phyloP scores from a whole-genome alignment of 2,113 vertebrate genomes.

The Dicentrarchus labrax region DNA sequence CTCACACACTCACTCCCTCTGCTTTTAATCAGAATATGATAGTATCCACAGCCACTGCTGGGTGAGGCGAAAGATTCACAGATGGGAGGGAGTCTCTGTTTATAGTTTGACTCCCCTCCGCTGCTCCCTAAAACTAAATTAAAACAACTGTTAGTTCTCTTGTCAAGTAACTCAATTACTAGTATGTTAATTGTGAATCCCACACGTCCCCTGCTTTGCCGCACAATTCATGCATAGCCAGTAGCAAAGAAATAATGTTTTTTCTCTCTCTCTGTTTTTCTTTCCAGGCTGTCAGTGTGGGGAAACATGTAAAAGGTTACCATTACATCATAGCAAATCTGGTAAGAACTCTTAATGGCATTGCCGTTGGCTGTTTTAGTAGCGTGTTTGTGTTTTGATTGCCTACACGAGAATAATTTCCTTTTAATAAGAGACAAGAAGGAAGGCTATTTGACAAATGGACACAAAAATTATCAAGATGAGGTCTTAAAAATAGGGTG shows the following conservation, averaged over 20 bases:
- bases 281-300: conserved; percentile 93
- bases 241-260: conserved; percentile 1
- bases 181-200: background rate
- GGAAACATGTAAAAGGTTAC: conserved; percentile 97
- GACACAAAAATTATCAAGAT: background rate
- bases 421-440: background rate
- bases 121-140: background rate
- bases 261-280: conserved; percentile 17
- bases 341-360: conserved; percentile 85
- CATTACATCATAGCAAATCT: conserved; percentile 98
- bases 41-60: background rate
- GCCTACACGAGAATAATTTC: accelerated
- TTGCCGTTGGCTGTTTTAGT: background rate
- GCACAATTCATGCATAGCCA: conserved; percentile 8
- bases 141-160: background rate
- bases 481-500: background rate
- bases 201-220: background rate
- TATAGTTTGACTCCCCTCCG: background rate
- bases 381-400: background rate
- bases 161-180: background rate
- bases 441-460: background rate
- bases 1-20: background rate
- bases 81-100: conserved; percentile 7
- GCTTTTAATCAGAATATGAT: conserved; percentile 38
- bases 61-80: background rate